Evolutionary conservation across 2,888 invertebrate genomes (phyloP), one percentile per base, ranked within the genome.

Genomic region (Graphium colonna): DNA sequence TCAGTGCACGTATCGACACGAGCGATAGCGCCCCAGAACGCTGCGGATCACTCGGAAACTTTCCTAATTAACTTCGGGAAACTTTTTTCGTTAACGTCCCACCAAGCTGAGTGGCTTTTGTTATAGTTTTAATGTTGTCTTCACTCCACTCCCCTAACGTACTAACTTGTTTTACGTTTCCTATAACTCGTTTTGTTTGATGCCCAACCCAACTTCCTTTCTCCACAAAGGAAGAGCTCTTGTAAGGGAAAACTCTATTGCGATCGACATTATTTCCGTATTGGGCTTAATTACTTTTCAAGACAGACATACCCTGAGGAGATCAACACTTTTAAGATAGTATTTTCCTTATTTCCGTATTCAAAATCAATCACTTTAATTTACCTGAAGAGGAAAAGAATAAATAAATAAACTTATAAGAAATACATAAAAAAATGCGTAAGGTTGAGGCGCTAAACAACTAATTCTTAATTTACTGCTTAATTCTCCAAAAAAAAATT

Each of bases 11-110:
- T 51, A 54, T 44, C 31, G 12, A 33, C 18, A 38, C 42, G 44
- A 45, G 51, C 28, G 50, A 46, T 55, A 55, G 41, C 41, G 41
- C 51, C 12, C 45, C 16, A 31, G 28, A 17, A 55, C 28, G 33
- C 49, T 47, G 52, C 45, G 54, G 60, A 64, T 64, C 63, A 62
- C 62, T 58, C 59, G 39, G 36, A 58, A 83, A 83, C 75, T 84
- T 84, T 80, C 78, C 80, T 83, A 83, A 84, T 84, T 84, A 83
- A 83, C 77, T 80, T 73, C 63, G 55, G 55, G 55, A 17, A 54
- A 82, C 70, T 82, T 83, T 82, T 80, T 82, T 82, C 78, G 78
- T 78, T 81, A 79, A 67, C 69, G 67, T 68, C 68, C 62, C 65
- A 60, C 67, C 62, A 58, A 56, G 65, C 64, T 59, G 59, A 75